These are phyloP conservation scores for Bovichtus variegatus DNA, from an alignment of 2,797 vertebrate species.

Conservation along the genomic window DNA sequence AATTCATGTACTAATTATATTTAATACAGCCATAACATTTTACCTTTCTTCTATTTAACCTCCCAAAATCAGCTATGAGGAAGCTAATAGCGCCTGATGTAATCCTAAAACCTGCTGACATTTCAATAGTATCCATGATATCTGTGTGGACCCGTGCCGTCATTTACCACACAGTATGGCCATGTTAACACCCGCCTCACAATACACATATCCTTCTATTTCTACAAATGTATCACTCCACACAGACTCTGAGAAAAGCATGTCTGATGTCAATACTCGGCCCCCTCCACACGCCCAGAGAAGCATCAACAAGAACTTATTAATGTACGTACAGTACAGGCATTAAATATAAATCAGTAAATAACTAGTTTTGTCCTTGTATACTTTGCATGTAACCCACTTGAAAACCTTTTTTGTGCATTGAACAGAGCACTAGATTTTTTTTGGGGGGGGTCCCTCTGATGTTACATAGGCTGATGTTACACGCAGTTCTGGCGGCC, in stretches of 20 bases:
- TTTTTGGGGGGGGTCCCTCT: too few species aligned
- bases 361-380: conserved; percentile 4
- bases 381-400: not conserved
- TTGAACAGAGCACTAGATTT: not conserved
- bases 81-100: conserved; percentile 17
- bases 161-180: not conserved
- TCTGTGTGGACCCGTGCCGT: not conserved
- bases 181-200: too few species aligned
- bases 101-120: not conserved
- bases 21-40: not conserved
- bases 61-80: not conserved
- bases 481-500: not conserved
- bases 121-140: not conserved
- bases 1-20: not conserved
- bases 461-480: too few species aligned
- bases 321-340: not conserved
- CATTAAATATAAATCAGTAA: not conserved
- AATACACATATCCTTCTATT: not conserved
- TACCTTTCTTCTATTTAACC: not conserved
- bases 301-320: not conserved
- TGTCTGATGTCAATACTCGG: too few species aligned
- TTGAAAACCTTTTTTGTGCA: not conserved
- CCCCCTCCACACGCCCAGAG: too few species aligned
- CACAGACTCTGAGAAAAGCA: conserved; percentile 1
- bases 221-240: not conserved